A percentile compares a stretch with the other conserved stretches of the same genome.
phyloP scores from a whole-genome alignment of 1,140 invertebrate species.

The Orussus abietinus region DNA sequence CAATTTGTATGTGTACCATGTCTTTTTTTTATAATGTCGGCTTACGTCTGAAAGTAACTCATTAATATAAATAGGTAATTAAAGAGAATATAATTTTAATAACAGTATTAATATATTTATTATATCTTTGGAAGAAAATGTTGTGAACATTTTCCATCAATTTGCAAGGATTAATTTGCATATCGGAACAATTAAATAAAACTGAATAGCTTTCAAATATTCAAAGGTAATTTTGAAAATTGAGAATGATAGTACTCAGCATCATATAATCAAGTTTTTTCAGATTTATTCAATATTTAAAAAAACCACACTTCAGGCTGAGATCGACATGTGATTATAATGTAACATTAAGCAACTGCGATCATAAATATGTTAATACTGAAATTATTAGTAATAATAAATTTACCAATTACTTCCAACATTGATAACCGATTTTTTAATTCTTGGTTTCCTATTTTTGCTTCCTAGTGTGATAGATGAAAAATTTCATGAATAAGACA shows the following conservation, averaged over 20 bases:
- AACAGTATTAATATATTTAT: not conserved
- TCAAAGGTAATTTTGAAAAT: no score
- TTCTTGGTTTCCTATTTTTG: slow-evolving; percentile 13
- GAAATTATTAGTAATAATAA: no score
- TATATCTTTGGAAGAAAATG: not conserved
- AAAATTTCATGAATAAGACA: slow-evolving; percentile 1
- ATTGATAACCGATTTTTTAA: slow-evolving; percentile 24
- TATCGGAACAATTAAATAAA: no score
- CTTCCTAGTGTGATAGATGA: slow-evolving; percentile 13
- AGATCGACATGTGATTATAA: no score
- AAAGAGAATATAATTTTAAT: not conserved
- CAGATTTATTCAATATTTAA: no score
- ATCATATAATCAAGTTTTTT: no score
- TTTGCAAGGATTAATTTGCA: no score
- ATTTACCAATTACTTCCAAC: slow-evolving; percentile 34
- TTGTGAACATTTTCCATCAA: no score
- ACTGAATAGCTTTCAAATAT: no score
- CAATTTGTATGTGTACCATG: slow-evolving; percentile 35
- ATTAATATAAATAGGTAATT: not conserved
- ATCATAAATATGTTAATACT: no score
- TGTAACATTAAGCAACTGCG: not conserved
- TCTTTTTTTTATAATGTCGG: slow-evolving; percentile 32
- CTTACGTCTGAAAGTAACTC: slow-evolving; percentile 33
- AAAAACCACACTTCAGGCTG: no score
- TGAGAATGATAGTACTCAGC: no score